A percentile compares a stretch with the other conserved stretches of the same genome.
Conservation (phyloP, 2,888 invertebrate genomes). For the Nephrotoma flavescens region DNA sequence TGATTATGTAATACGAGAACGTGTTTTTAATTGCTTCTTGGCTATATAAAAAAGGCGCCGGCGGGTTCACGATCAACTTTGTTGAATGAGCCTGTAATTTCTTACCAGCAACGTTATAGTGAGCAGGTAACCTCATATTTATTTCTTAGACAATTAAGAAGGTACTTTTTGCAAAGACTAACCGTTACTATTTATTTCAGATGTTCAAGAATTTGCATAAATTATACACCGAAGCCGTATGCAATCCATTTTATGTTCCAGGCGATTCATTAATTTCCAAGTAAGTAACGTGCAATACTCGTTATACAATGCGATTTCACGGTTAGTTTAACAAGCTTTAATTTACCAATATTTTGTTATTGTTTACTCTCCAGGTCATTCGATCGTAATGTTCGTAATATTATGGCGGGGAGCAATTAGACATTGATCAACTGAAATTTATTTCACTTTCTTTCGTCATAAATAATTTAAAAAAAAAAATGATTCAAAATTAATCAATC, state of each 20-base stretch:
- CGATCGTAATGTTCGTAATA: conserved; percentile 48
- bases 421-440: not conserved
- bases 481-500: not conserved
- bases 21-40: too few species aligned
- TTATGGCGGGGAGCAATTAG: conserved; percentile 26
- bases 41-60: too few species aligned
- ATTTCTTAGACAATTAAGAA: too few species aligned
- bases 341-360: not conserved
- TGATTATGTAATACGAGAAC: too few species aligned
- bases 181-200: conserved; percentile 27
- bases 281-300: conserved; percentile 37
- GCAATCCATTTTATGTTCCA: conserved; percentile 93
- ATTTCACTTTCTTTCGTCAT: not conserved
- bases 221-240: conserved; percentile 85
- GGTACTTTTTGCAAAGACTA: too few species aligned
- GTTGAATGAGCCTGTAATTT: too few species aligned
- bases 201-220: conserved; percentile 83
- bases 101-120: too few species aligned
- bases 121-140: too few species aligned
- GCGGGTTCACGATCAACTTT: too few species aligned
- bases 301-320: not conserved
- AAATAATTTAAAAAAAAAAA: not conserved
- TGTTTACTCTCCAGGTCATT: conserved; percentile 40
- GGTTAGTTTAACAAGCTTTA: not conserved
- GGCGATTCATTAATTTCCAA: conserved; percentile 76